Percentiles rank a stretch among this genome's conserved stretches.
phyloP scores from a whole-genome alignment of 2,113 vertebrate genomes.

The Campylomormyrus tamandua region DNA sequence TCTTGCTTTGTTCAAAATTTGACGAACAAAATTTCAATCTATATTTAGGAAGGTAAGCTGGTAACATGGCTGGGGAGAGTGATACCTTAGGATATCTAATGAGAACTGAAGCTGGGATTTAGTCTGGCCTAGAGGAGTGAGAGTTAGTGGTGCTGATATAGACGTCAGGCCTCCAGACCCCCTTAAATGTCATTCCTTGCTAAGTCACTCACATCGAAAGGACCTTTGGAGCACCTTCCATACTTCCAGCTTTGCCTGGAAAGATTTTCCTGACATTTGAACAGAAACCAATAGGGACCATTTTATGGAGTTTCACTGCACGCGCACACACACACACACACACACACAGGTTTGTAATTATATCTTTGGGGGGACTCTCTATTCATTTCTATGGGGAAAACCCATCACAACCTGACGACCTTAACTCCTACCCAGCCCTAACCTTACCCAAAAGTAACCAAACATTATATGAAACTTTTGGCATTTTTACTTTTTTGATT shows the following conservation, averaged over 20 bases:
- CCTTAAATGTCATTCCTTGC: neutral
- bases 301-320: neutral
- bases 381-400: neutral
- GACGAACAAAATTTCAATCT: neutral
- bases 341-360: neutral
- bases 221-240: neutral
- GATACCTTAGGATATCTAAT: neutral
- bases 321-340: neutral
- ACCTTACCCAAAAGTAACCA: neutral
- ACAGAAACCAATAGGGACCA: neutral
- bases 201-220: neutral
- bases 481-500: neutral
- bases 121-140: neutral
- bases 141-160: neutral
- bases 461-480: neutral
- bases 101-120: neutral
- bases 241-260: neutral
- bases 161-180: neutral
- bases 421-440: neutral
- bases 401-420: neutral
- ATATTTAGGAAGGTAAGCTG: neutral
- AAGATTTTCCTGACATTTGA: constrained; percentile 13
- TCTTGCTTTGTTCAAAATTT: neutral
- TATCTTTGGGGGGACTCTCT: neutral
- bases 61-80: neutral